These are phyloP conservation scores for Remorina albescens DNA, from an alignment of 2,797 vertebrate species.

Conservation along the genomic window DNA sequence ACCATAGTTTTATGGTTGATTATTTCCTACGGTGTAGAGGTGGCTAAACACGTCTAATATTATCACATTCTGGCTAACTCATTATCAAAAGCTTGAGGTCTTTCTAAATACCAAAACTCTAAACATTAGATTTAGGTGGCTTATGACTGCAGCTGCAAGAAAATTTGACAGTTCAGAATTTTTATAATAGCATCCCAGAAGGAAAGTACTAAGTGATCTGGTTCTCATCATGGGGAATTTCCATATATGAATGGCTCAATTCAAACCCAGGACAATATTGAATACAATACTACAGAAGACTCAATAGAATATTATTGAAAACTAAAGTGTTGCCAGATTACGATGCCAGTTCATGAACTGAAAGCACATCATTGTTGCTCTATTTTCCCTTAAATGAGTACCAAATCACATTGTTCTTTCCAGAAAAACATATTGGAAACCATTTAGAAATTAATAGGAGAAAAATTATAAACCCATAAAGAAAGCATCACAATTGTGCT, in stretches of 20 bases:
- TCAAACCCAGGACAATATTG: not conserved
- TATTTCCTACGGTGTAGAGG: conserved; percentile 3
- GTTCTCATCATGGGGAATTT: not conserved
- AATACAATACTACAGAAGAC: not conserved
- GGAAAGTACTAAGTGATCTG: not conserved
- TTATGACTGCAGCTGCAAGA: too few relatives aligned
- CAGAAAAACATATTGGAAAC: not conserved
- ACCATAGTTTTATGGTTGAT: conserved; percentile 25
- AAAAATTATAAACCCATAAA: not conserved
- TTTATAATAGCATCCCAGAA: not conserved
- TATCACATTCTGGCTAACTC: not conserved
- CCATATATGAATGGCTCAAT: not conserved
- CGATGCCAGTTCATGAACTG: not conserved
- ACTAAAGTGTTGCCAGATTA: not conserved
- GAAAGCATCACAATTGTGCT: not conserved
- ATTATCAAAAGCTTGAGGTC: not conserved
- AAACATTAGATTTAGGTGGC: not conserved
- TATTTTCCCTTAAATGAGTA: not conserved
- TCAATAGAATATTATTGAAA: not conserved
- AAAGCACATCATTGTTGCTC: not conserved
- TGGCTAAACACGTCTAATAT: not conserved
- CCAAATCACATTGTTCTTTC: not conserved
- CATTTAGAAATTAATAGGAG: not conserved
- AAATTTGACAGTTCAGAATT: not conserved
- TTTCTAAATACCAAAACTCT: conserved; percentile 8